phyloP scores from a whole-genome alignment of 2,113 vertebrate genomes.

The Jaculus jaculus region DNA sequence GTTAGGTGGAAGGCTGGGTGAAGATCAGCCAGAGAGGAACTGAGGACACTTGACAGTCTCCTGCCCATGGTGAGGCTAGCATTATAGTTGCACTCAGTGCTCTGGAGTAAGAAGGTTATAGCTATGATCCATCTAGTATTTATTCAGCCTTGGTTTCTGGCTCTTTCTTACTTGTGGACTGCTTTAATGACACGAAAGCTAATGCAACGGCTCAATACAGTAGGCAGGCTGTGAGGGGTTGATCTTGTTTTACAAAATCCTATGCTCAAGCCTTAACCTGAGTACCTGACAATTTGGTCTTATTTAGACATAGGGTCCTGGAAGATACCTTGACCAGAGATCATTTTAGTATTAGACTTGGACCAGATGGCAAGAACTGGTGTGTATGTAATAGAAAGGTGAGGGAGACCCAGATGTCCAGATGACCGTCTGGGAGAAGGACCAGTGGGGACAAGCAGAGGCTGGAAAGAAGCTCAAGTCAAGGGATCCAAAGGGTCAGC shows the following conservation, averaged over 20 bases:
- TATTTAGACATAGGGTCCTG: not conserved
- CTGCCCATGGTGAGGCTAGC: not conserved
- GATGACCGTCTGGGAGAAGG: not conserved
- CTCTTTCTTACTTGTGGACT: not conserved
- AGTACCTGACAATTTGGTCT: not conserved
- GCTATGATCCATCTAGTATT: not conserved
- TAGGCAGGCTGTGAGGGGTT: not conserved
- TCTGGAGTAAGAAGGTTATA: not conserved
- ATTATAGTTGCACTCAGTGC: not conserved
- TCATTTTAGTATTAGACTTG: not conserved
- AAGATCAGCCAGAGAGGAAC: not conserved
- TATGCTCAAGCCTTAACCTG: not conserved
- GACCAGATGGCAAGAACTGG: not conserved
- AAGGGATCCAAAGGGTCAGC: not conserved
- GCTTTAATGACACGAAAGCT: slow-evolving; percentile 16
- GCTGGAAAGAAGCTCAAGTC: not conserved
- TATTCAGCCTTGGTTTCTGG: not conserved
- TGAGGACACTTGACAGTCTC: not conserved
- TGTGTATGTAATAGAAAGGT: not conserved
- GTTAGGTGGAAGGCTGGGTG: not conserved
- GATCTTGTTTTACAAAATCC: not conserved
- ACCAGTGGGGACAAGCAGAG: not conserved
- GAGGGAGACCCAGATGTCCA: not conserved
- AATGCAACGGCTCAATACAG: not conserved
- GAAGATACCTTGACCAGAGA: not conserved